Base-by-base conservation (phyloP, 2,797 vertebrate genomes). In the Chaenodraco wilsoni region DNA sequence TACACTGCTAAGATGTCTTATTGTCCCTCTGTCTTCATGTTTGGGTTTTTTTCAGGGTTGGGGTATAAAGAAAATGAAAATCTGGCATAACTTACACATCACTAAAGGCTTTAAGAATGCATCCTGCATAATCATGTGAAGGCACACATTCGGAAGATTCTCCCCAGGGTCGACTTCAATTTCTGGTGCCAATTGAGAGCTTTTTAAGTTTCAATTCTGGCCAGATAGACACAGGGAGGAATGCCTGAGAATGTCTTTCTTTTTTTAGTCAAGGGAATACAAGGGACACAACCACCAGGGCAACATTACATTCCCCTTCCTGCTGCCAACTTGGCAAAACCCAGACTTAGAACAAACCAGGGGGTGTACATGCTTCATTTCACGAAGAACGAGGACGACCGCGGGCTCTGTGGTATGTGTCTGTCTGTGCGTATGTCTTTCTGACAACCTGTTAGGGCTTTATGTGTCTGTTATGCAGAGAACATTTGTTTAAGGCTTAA, bases 261-360 rank as follows among this genome's bases (percentile, higher is more conserved):
- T 82, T 82, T 86, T 78, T 66, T 63, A 21, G 17, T 78, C 55
- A 66, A 74, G 81, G 72, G 80, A 88, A 87, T 88, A 88, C 55
- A 56, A 71, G 69, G 68, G 79, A 85, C 76, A 70, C 49, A 85
- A 62, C 59, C 60, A 82, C 63, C 23, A 40, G 41, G 60, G 79
- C 75, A 74, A 84, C 86, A 80, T 76, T 58, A 84, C 82, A 83
- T 84, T 82, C 72, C 63, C 73, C 67, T 60, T 58, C 68, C 14
- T 13, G 59, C 62, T 79, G 88, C 85, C 87, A 91, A 72, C 56
- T 84, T 85, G 82, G 86, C 83, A 87, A 74, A 78, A 77, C 79
- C 72, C 63, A 79, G 78, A 67, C 65, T 71, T 31, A 56, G 55
- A 89, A 76, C 72, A 82, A 75, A 84, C 83, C 79, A 65, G 64